Base-by-base conservation (phyloP, 2,113 vertebrate species). In the Muscicapa adusta region DNA sequence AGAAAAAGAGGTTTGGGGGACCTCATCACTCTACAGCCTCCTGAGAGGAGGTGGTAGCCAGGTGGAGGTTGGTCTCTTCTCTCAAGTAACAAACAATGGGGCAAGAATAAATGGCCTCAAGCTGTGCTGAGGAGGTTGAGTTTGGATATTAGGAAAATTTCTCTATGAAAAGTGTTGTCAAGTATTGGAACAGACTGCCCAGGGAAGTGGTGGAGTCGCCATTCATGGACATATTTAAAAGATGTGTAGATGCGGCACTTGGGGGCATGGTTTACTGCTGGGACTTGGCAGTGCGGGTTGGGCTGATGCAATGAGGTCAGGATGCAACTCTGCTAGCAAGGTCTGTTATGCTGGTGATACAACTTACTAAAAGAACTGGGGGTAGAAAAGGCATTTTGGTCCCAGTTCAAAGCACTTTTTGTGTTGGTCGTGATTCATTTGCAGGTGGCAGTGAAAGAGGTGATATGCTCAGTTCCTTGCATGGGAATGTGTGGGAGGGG, bases 401-500 rank as follows among this genome's bases (percentile, higher is more conserved):
- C 18, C 23, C 25, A 2, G 5, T 36, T 67, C 8, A 29, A 17
- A 47, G 38, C 45, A 12, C 7, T 42, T 4, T 7, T 42, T 15
- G 0, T 1, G 0, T 28, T 25, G 60, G 38, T 68, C 38, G 6
- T 2, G 1, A 5, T 45, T 70, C 3, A 9, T 45, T 45, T 1
- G 0, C 22, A 16, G 10, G 24, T 0, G 0, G 13, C 34, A 16
- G 51, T 31, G 65, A 33, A 60, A 31, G 61, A n/a, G 22, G 12
- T 40, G 31, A 2, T 45, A 22, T 51, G 26, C 17, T 63, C 65
- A 28, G 36, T 12, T 82, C 45, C 26, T 36, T 0, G 0, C 18
- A 0, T 28, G 34, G 31, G 58, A 12, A 20, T 47, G 40, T 18
- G 45, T 48, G 17, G 53, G 11, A 74, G 17, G n/a, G 42, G 11